These are phyloP conservation scores for Catharus bicknelli DNA, from an alignment of 2,113 vertebrate genomes.

Conservation along the genomic window DNA sequence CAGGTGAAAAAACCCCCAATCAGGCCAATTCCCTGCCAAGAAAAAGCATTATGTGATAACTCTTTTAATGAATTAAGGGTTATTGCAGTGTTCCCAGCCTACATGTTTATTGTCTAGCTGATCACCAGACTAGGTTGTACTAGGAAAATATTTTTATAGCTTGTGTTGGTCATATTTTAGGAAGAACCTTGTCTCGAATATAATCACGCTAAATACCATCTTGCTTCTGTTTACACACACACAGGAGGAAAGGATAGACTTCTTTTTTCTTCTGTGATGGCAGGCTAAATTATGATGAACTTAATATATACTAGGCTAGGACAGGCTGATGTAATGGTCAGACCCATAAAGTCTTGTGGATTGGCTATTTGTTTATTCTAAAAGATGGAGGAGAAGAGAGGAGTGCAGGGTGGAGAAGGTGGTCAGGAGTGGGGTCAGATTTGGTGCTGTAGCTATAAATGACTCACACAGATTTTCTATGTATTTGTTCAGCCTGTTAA, in stretches of 20 bases:
- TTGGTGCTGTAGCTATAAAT: neutral
- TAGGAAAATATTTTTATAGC: neutral
- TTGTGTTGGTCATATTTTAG: neutral
- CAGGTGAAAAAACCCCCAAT: neutral
- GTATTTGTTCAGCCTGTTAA: neutral
- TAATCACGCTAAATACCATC: neutral
- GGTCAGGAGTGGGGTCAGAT: neutral
- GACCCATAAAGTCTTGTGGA: neutral
- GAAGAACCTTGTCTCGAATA: neutral
- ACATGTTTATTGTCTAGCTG: neutral
- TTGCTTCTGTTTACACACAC: neutral
- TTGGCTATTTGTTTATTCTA: neutral
- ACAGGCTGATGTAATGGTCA: neutral
- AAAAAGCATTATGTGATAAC: neutral
- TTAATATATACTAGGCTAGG: neutral
- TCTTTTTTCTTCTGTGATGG: neutral
- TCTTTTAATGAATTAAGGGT: neutral
- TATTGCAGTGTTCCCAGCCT: neutral
- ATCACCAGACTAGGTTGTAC: neutral
- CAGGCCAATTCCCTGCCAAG: neutral
- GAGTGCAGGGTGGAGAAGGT: neutral
- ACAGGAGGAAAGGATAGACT: neutral
- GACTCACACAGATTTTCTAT: neutral
- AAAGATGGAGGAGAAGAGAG: neutral
- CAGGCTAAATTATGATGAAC: neutral